A percentile compares a stretch with the other conserved stretches of the same genome.
These are phyloP conservation scores for Tyria jacobaeae DNA, from an alignment of 2,888 invertebrate genomes.

Conservation along the genomic window DNA sequence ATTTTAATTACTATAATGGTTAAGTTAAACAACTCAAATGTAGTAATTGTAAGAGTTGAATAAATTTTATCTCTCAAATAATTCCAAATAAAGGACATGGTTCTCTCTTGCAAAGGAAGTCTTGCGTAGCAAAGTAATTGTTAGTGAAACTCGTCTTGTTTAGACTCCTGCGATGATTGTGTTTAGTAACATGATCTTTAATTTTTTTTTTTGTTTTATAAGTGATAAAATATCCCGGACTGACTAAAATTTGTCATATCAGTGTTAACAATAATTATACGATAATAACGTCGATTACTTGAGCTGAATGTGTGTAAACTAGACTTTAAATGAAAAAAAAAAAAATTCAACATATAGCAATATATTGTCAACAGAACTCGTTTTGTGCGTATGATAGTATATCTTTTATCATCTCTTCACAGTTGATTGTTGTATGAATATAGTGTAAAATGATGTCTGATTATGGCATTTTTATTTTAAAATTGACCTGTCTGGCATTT, in stretches of 20 bases:
- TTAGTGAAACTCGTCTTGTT: background rate
- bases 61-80: background rate
- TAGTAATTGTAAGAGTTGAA: background rate
- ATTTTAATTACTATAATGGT: background rate
- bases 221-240: slow-evolving; percentile 24
- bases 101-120: background rate
- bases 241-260: slow-evolving; percentile 43
- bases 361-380: background rate
- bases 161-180: background rate
- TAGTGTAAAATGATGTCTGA: background rate
- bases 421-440: background rate
- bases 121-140: background rate
- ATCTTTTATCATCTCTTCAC: background rate
- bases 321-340: slow-evolving; percentile 6
- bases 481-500: background rate
- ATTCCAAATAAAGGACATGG: background rate
- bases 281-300: slow-evolving; percentile 23
- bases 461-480: background rate
- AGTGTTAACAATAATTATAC: slow-evolving; percentile 43
- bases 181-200: background rate
- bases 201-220: background rate
- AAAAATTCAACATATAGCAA: background rate
- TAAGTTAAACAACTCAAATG: background rate
- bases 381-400: too few species aligned
- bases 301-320: slow-evolving; percentile 22